Evolutionary conservation across 1,140 invertebrate species (phyloP).

Genomic region (Monochamus saltuarius): DNA sequence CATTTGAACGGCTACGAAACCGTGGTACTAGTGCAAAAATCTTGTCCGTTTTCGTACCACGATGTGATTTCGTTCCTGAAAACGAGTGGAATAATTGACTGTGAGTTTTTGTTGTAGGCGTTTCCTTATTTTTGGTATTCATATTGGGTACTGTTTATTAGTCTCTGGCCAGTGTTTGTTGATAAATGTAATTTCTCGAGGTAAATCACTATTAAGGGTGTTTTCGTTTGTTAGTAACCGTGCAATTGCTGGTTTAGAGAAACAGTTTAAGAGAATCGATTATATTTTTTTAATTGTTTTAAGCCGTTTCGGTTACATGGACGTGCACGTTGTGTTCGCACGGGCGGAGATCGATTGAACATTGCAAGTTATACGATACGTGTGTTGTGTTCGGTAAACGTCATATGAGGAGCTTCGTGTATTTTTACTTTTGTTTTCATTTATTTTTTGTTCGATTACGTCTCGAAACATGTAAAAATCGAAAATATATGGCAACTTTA

Average conservation of each 20-base stretch:
- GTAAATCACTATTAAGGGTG: constrained; percentile 13
- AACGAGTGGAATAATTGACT: constrained; percentile 20
- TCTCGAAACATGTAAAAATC: no score
- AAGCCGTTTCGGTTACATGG: constrained; percentile 1
- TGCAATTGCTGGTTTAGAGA: constrained; percentile 28
- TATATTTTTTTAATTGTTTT: constrained; percentile 14
- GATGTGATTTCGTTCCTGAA: constrained; percentile 9
- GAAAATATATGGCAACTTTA: no score
- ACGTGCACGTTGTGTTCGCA: background rate
- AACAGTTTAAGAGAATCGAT: background rate
- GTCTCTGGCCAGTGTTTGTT: constrained; percentile 11
- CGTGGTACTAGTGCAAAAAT: no score
- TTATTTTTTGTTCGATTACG: no score
- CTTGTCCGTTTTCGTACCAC: background rate
- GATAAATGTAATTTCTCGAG: background rate
- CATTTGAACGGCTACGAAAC: no score
- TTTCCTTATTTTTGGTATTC: constrained; percentile 8
- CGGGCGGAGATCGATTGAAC: no score
- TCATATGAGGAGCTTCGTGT: constrained; percentile 21
- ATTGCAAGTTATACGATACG: no score
- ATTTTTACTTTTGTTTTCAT: no score
- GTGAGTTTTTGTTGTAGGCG: constrained; percentile 13
- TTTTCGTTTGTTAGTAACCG: constrained; percentile 22
- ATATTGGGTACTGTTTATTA: constrained; percentile 1
- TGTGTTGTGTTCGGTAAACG: constrained; percentile 18